phyloP scores from a whole-genome alignment of 2,113 vertebrate genomes.

The Fukomys damarensis region DNA sequence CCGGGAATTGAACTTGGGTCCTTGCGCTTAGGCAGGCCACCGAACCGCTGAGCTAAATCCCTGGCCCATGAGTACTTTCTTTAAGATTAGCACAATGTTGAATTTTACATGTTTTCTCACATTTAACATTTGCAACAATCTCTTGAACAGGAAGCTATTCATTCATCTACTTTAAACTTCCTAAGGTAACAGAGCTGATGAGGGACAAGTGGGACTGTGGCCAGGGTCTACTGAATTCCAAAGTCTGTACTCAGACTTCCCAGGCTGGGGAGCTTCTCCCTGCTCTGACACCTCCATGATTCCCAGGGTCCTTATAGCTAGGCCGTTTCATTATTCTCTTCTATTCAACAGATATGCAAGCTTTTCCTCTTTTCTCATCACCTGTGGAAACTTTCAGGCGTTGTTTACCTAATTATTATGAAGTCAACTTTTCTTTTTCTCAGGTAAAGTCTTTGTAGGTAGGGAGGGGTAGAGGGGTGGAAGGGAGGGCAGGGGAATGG shows the following conservation, averaged over 20 bases:
- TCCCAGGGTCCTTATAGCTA: not conserved
- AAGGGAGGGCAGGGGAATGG: no score
- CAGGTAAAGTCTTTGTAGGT: no score
- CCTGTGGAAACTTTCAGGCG: not conserved
- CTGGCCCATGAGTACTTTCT: not conserved
- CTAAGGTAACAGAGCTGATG: not conserved
- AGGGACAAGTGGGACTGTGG: not conserved
- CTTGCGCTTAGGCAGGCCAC: no score
- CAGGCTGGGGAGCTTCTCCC: not conserved
- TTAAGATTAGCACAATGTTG: not conserved
- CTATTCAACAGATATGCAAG: slow-evolving; percentile 28
- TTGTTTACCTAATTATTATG: slow-evolving; percentile 71
- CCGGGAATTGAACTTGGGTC: no score
- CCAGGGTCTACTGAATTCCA: not conserved
- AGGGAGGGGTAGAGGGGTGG: no score
- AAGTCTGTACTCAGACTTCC: not conserved
- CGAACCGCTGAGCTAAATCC: no score
- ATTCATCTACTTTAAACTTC: not conserved
- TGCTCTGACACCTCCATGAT: not conserved
- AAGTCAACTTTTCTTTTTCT: no score
- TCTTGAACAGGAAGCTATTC: not conserved
- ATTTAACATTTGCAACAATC: not conserved
- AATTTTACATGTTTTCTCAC: not conserved
- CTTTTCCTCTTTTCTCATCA: slow-evolving; percentile 59
- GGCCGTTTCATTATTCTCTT: not conserved